These are phyloP conservation scores for Phalacrocorax carbo DNA, from an alignment of 2,113 vertebrate species.

Conservation along the genomic window DNA sequence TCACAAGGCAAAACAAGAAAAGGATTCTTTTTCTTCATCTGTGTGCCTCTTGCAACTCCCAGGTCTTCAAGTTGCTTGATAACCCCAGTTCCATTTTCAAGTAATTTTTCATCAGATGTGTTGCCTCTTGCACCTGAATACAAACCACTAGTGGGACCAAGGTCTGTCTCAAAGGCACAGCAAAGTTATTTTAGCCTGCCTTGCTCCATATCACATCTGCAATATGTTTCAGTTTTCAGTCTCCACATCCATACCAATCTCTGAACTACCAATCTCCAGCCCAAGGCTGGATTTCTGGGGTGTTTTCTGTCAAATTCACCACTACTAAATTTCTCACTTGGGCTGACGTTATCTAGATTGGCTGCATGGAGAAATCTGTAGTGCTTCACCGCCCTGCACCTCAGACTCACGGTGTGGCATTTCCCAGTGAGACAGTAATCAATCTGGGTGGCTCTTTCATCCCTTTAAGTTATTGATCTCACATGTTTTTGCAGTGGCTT, in stretches of 20 bases:
- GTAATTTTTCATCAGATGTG: not conserved
- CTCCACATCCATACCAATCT: not conserved
- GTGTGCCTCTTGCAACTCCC: not conserved
- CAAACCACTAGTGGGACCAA: not conserved
- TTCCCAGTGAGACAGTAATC: not conserved
- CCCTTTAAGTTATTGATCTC: not conserved
- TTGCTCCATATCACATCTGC: not conserved
- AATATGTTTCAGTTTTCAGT: not conserved
- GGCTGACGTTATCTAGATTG: not conserved
- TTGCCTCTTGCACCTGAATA: not conserved
- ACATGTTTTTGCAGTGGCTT: not conserved
- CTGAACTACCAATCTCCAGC: not conserved
- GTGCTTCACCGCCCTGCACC: not conserved
- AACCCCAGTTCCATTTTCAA: not conserved
- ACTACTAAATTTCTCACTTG: not conserved
- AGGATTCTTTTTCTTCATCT: not conserved
- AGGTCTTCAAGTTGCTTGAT: not conserved
- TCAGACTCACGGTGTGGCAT: not conserved
- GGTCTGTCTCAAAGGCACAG: not conserved
- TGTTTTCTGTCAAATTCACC: not conserved
- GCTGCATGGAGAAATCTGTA: not conserved
- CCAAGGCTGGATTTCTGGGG: not conserved
- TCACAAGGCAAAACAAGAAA: not conserved
- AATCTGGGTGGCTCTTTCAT: not conserved
- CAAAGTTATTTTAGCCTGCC: not conserved